Evolutionary conservation across 2,797 vertebrate species (phyloP), one percentile per base, ranked within the genome.

Genomic region (Danio aesculapii): DNA sequence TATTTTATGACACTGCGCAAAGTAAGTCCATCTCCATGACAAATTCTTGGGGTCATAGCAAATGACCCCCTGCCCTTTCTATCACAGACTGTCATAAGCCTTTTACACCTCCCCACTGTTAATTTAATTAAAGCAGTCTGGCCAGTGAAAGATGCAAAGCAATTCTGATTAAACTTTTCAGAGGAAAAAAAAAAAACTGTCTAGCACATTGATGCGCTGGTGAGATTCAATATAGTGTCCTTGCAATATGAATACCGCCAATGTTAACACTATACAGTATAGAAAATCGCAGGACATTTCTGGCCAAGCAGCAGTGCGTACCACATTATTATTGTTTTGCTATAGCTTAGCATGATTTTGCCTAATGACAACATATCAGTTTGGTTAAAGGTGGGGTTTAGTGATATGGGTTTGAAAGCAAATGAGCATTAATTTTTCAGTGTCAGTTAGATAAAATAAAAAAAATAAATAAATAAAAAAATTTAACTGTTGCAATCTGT

Each of bases 21-120:
- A 74, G 75, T 64, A 71, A 81, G 74, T 84, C 83, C 61, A 47
- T 85, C 78, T 83, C 57, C 17, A 50, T 74, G 82, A 83, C 58
- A 83, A 74, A 84, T 74, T 72, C 55, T 14, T 49, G 64, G 55
- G 75, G 83, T 82, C 47, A 17, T 16, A 46, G 52, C 53, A 44
- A 69, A 75, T 13, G 16, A 82, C 70, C 80, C 11, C 44, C 59
- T 79, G 59, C 66, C 66, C 76, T 84, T 82, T 84, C 64, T 75
- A 63, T 79, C 43, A 61, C 57, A 75, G 58, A 21, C 75, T 82
- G 67, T 75, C 64, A 63, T 13, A 59, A 39, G 63, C 52, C 30
- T 79, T 70, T 70, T 68, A 69, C 67, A 79, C n/a, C 50, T 75
- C 58, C 66, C 79, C 55, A 63, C 55, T 30, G 61, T 78, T 80